Evolutionary conservation across 2,888 invertebrate species (phyloP).

Genomic region (Aelia acuminata): DNA sequence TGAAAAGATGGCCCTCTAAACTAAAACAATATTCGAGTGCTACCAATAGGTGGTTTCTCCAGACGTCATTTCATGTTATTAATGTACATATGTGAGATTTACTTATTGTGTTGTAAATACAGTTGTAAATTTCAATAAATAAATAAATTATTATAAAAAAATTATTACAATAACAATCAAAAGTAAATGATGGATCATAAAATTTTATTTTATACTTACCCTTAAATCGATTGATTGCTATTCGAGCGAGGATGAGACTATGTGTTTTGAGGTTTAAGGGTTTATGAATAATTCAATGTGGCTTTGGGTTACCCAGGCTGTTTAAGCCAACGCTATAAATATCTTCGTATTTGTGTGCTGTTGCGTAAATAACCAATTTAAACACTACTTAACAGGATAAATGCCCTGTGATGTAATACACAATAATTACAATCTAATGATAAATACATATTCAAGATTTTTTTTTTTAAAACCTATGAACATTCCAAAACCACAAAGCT

Average conservation of each 20-base stretch:
- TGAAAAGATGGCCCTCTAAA: no score
- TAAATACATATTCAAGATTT: no score
- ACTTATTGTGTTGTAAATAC: no score
- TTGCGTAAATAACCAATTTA: background rate
- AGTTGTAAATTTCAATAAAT: no score
- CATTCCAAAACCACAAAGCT: no score
- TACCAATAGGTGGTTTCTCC: no score
- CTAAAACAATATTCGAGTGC: no score
- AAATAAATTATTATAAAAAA: no score
- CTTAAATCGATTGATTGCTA: background rate
- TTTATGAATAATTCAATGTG: conserved; percentile 40
- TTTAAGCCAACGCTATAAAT: conserved; percentile 25
- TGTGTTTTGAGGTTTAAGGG: conserved; percentile 10
- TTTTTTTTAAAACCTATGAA: no score
- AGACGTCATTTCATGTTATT: no score
- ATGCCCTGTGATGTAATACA: background rate
- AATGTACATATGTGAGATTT: no score
- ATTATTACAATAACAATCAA: no score
- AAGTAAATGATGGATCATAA: background rate
- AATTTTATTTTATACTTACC: background rate
- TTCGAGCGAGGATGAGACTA: background rate
- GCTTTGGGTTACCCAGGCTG: background rate
- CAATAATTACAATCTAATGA: background rate
- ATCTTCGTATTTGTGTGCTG: background rate
- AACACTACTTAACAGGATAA: background rate